Evolutionary conservation across 2,888 invertebrate species (phyloP).

Genomic region (Odontocerum albicorne): DNA sequence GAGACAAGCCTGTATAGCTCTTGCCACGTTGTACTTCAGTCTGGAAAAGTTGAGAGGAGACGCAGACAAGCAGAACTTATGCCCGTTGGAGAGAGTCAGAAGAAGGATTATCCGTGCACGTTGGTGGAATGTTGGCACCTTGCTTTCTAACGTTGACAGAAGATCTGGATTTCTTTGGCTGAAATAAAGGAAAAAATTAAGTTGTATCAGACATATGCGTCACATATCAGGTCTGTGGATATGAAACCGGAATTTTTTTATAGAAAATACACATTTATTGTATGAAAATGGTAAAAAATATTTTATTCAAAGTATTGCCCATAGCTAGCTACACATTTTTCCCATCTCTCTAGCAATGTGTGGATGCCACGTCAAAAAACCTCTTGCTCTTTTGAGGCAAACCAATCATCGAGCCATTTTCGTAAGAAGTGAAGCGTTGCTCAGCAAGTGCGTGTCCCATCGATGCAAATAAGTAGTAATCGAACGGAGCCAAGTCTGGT

Average conservation of each 20-base stretch:
- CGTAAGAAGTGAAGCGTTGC: too few relatives aligned
- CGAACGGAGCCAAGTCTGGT: too few relatives aligned
- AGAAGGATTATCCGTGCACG: constrained; percentile 7
- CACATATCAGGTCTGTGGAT: too few relatives aligned
- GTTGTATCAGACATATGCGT: background rate
- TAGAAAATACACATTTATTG: background rate
- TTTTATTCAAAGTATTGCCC: background rate
- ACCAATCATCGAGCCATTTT: too few relatives aligned
- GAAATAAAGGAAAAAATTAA: background rate
- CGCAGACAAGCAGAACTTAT: background rate
- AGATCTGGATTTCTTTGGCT: constrained; percentile 11
- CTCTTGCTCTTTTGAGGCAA: too few relatives aligned
- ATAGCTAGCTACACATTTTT: too few relatives aligned
- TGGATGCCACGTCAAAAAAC: background rate
- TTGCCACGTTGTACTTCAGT: background rate
- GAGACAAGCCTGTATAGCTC: background rate
- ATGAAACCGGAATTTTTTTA: too few relatives aligned
- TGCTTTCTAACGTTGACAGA: background rate
- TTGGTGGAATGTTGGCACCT: background rate
- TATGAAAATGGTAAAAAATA: background rate
- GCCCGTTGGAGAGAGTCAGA: constrained; percentile 9
- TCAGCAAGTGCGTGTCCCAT: too few relatives aligned
- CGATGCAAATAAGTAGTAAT: too few relatives aligned
- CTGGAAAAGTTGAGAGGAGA: background rate
- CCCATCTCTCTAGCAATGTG: too few relatives aligned